These are phyloP conservation scores for Leptoclinus maculatus DNA, from an alignment of 2,797 vertebrate genomes.

Conservation along the genomic window DNA sequence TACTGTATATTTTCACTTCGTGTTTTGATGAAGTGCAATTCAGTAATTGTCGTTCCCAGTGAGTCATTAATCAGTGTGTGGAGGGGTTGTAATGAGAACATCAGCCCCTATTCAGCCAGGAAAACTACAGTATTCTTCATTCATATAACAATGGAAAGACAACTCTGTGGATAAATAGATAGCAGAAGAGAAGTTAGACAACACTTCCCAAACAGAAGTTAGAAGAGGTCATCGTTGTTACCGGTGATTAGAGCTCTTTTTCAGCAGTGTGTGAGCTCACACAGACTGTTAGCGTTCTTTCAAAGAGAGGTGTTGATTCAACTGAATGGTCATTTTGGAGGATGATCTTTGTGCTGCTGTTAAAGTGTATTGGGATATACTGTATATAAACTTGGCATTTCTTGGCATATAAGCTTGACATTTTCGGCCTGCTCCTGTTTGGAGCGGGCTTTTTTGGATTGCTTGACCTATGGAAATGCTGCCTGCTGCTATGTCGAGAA, in stretches of 20 bases:
- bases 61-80: conserved; percentile 32
- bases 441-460: no score
- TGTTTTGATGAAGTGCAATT: conserved; percentile 21
- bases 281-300: background rate
- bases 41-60: conserved; percentile 20
- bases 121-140: background rate
- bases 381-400: no score
- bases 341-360: background rate
- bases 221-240: no score
- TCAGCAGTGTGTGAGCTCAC: no score
- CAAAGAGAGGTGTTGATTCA: background rate
- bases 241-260: background rate
- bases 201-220: no score
- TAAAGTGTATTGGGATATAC: background rate
- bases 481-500: no score
- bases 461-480: no score
- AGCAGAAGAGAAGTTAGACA: background rate
- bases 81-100: background rate
- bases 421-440: no score
- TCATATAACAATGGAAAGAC: background rate
- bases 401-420: no score
- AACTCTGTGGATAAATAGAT: background rate
- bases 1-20: conserved; percentile 10
- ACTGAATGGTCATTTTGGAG: background rate
- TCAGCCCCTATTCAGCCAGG: background rate